Evolutionary conservation across 1,140 invertebrate genomes (phyloP).

Genomic region (Coptotermes formosanus): DNA sequence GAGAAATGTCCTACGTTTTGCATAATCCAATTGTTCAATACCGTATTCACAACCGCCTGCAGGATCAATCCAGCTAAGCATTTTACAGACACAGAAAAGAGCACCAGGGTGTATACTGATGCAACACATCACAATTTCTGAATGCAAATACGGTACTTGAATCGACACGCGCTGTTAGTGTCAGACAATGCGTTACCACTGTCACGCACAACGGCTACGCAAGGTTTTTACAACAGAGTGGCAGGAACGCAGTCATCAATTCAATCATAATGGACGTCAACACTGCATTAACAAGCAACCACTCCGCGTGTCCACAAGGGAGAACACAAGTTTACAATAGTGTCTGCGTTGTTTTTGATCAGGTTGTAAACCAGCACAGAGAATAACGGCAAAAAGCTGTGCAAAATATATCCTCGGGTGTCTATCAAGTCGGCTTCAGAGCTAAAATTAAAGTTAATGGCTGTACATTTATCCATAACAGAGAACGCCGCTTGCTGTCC

Average conservation of each 20-base stretch:
- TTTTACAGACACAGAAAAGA: neutral
- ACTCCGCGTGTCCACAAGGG: neutral
- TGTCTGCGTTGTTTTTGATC: neutral
- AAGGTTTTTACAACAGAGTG: neutral
- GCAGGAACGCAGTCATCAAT: neutral
- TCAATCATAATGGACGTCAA: neutral
- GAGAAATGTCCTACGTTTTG: too few relatives aligned
- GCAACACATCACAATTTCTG: neutral
- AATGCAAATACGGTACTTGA: neutral
- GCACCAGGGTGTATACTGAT: neutral
- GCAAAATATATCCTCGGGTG: too few relatives aligned
- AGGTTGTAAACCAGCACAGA: neutral
- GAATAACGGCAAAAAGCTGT: too few relatives aligned
- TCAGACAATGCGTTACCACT: neutral
- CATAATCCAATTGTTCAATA: too few relatives aligned
- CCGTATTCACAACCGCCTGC: too few relatives aligned
- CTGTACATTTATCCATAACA: too few relatives aligned
- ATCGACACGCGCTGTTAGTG: neutral
- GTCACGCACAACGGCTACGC: neutral
- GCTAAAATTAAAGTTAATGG: too few relatives aligned
- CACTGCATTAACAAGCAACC: neutral
- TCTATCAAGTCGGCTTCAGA: too few relatives aligned
- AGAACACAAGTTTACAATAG: neutral
- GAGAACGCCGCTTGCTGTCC: too few relatives aligned
- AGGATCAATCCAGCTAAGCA: neutral